phyloP scores from a whole-genome alignment of 2,113 vertebrate species.

The Ginglymostoma cirratum region DNA sequence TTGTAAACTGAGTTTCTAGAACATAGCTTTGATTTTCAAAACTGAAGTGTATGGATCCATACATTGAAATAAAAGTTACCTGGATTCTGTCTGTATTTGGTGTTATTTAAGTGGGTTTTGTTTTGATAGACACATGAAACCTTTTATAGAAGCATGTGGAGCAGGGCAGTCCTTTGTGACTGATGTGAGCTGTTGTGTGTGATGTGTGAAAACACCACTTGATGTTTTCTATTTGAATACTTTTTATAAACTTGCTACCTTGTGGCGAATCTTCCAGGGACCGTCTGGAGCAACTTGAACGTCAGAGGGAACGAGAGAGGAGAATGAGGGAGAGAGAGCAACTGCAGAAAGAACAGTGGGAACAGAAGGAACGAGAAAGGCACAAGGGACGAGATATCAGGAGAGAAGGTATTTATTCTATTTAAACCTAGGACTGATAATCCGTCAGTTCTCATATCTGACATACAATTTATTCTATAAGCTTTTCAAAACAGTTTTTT shows the following conservation, averaged over 20 bases:
- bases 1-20: background rate
- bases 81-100: background rate
- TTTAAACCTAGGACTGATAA: background rate
- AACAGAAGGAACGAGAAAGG: constrained; percentile 80
- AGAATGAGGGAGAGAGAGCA: constrained; percentile 87
- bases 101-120: constrained; percentile 10
- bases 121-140: background rate
- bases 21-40: background rate
- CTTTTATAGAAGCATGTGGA: background rate
- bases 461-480: background rate
- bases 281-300: constrained; percentile 85
- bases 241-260: background rate
- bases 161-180: background rate
- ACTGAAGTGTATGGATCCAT: background rate
- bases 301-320: constrained; percentile 77
- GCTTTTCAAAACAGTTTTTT: background rate
- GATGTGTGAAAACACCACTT: background rate
- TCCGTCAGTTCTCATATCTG: background rate
- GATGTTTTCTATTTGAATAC: background rate
- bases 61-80: background rate
- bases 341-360: constrained; percentile 81
- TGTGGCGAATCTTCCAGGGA: constrained; percentile 61
- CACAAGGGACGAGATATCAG: constrained; percentile 78
- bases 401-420: constrained; percentile 66
- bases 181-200: constrained; percentile 12